A percentile compares a stretch with the other conserved stretches of the same genome.
These are phyloP conservation scores for Labeo catla DNA, from an alignment of 2,113 vertebrate species.

Conservation along the genomic window DNA sequence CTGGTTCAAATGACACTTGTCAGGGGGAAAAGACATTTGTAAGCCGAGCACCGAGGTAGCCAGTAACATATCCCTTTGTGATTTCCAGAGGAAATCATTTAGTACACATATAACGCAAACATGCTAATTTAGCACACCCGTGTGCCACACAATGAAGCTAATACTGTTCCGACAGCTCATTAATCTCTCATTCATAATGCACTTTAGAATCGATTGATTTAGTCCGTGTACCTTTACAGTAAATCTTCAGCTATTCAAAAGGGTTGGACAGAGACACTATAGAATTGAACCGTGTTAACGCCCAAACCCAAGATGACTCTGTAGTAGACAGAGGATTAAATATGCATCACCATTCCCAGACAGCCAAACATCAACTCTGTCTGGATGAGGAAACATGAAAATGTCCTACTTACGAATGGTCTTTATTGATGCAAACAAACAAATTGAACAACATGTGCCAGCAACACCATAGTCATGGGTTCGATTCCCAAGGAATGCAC, in stretches of 20 bases:
- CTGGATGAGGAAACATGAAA: background rate
- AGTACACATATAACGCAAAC: slow-evolving; percentile 2
- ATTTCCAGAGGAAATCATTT: slow-evolving; percentile 16
- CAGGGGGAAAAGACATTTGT: background rate
- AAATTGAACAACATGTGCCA: background rate
- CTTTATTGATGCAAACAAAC: background rate
- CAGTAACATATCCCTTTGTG: slow-evolving; percentile 11
- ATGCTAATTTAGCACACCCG: background rate
- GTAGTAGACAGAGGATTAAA: slow-evolving; percentile 47
- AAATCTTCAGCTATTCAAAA: background rate
- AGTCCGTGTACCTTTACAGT: background rate
- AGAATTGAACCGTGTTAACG: background rate
- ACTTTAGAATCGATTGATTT: background rate
- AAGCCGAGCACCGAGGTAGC: slow-evolving; percentile 1
- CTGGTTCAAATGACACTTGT: background rate
- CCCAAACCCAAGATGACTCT: slow-evolving; percentile 32
- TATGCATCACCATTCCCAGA: slow-evolving; percentile 51
- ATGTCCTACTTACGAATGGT: background rate
- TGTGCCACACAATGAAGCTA: background rate
- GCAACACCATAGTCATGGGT: background rate
- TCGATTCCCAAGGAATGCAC: background rate
- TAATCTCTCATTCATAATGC: background rate
- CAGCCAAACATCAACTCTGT: slow-evolving; percentile 33
- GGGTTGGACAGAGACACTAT: background rate
- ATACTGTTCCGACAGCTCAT: background rate